Evolutionary conservation across 2,888 invertebrate genomes (phyloP).

Genomic region (Drosophila hamatofila): DNA sequence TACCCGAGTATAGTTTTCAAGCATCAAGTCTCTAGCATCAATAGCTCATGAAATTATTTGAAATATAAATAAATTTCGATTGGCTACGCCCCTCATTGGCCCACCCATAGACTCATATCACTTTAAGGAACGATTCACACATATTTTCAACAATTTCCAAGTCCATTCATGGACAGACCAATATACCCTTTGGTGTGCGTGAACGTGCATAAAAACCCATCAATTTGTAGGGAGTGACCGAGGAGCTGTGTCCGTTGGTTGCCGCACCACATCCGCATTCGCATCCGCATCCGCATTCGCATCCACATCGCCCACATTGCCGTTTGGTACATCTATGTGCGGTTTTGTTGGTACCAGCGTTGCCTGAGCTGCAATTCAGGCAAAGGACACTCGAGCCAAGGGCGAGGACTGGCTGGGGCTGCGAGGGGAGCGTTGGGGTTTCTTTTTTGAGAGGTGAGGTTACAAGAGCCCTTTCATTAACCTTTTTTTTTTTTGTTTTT

Average conservation of each 20-base stretch:
- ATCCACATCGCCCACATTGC: slow-evolving; percentile 21
- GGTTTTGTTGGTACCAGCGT: slow-evolving; percentile 33
- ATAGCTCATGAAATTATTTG: not conserved
- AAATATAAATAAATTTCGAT: not conserved
- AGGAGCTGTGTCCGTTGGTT: slow-evolving; percentile 39
- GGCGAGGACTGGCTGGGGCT: not conserved
- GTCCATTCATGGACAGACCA: not conserved
- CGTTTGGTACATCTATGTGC: slow-evolving; percentile 53
- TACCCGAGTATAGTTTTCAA: not conserved
- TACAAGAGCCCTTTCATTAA: slow-evolving; percentile 65
- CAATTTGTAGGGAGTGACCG: slow-evolving; percentile 60
- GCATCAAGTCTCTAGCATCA: not conserved
- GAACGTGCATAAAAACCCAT: slow-evolving; percentile 33
- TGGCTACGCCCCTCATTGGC: too few relatives aligned
- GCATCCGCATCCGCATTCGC: slow-evolving; percentile 8
- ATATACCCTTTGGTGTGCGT: not conserved
- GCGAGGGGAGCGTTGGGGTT: too few relatives aligned
- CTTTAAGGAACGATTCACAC: not conserved
- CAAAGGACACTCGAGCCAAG: slow-evolving; percentile 7
- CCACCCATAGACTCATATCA: not conserved
- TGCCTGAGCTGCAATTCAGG: not conserved
- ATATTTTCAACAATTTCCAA: not conserved
- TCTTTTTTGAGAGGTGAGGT: not conserved
- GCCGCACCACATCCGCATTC: slow-evolving; percentile 32
- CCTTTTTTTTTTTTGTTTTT: slow-evolving; percentile 43